A percentile compares a stretch with the other conserved stretches of the same genome.
phyloP scores from a whole-genome alignment of 2,888 invertebrate genomes.

The Cosmia pyralina region DNA sequence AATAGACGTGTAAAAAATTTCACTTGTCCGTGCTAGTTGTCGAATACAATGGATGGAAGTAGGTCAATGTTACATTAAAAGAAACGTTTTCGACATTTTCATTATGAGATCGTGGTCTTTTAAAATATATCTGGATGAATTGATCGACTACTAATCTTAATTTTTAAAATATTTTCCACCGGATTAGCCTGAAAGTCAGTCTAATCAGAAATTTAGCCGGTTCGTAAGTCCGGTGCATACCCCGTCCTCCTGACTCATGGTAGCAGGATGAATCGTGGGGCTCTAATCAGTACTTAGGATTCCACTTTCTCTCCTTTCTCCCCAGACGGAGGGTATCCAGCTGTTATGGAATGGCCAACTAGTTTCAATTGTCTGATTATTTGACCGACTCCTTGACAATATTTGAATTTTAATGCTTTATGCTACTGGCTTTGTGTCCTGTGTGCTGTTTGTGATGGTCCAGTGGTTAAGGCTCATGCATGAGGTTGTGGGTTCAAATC shows the following conservation, averaged over 20 bases:
- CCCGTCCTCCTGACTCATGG: neutral
- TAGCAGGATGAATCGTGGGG: neutral
- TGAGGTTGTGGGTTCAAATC: neutral
- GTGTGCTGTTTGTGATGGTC: neutral
- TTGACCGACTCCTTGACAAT: no score
- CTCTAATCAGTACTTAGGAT: no score
- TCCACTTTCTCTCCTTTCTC: neutral
- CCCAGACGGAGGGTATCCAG: neutral
- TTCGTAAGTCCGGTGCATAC: neutral
- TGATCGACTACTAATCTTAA: neutral
- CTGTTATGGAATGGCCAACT: no score
- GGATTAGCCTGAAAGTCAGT: neutral
- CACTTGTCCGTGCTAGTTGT: slow-evolving; percentile 17
- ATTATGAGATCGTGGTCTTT: neutral
- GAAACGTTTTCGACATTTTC: slow-evolving; percentile 7
- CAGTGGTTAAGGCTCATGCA: neutral
- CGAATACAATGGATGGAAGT: slow-evolving; percentile 21
- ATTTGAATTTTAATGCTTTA: no score
- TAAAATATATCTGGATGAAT: neutral
- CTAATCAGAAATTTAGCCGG: neutral
- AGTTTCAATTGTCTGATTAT: neutral
- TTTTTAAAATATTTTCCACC: neutral
- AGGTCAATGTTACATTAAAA: slow-evolving; percentile 28
- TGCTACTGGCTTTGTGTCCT: neutral
- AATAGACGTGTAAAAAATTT: slow-evolving; percentile 25